Percentiles rank a stretch among this genome's conserved stretches.
phyloP scores from a whole-genome alignment of 2,888 invertebrate genomes.

The Neuroscelio doddi region DNA sequence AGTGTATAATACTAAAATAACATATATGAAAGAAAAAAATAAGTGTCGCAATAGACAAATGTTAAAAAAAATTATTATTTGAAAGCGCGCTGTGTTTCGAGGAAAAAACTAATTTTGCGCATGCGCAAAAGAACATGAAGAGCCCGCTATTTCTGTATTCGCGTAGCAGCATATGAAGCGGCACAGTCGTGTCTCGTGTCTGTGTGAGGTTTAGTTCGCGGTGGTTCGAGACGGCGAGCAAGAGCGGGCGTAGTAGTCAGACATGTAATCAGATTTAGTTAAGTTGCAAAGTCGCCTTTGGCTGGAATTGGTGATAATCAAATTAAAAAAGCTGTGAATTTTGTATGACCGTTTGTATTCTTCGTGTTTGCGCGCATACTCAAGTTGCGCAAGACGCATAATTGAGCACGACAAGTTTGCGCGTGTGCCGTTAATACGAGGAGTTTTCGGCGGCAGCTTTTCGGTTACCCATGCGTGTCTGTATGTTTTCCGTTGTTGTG shows the following conservation, averaged over 20 bases:
- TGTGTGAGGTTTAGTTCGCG: neutral
- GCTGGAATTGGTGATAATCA: too few relatives aligned
- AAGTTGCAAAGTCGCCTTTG: too few relatives aligned
- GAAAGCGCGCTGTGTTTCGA: neutral
- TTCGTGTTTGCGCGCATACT: neutral
- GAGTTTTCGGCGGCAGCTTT: conserved; percentile 11
- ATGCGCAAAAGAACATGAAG: neutral
- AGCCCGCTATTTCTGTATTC: neutral
- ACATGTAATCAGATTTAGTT: too few relatives aligned
- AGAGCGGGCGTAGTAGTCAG: too few relatives aligned
- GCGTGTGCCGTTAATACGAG: conserved; percentile 6
- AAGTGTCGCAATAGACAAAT: neutral
- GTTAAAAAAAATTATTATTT: neutral
- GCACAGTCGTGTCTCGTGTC: neutral
- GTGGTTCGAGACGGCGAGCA: too few relatives aligned
- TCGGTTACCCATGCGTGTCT: neutral
- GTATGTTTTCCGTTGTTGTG: conserved; percentile 1
- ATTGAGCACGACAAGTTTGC: conserved; percentile 4
- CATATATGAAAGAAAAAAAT: neutral
- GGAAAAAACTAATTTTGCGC: neutral
- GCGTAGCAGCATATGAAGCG: neutral
- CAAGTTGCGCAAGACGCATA: neutral
- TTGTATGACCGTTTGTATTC: neutral
- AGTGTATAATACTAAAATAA: too few relatives aligned
- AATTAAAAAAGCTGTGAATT: neutral